phyloP scores from a whole-genome alignment of 2,888 invertebrate species.

The Melieria omissa region DNA sequence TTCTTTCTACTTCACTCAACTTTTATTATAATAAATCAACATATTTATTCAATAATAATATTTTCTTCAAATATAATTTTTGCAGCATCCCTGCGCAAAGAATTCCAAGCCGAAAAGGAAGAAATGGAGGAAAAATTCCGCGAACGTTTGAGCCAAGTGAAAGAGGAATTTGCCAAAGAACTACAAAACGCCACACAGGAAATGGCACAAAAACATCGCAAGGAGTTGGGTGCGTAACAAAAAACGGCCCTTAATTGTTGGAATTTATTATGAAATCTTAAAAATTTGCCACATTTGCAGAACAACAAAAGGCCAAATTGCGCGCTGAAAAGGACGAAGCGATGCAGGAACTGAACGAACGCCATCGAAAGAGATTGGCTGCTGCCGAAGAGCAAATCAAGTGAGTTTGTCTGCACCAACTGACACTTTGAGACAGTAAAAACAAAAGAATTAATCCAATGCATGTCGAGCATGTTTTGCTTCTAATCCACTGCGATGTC shows the following conservation, averaged over 20 bases:
- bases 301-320: conserved; percentile 70
- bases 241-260: background rate
- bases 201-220: conserved; percentile 73
- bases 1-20: no score
- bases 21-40: no score
- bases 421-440: no score
- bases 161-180: conserved; percentile 65
- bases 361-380: conserved; percentile 67
- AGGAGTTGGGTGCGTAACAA: conserved; percentile 72
- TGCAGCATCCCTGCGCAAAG: conserved; percentile 62
- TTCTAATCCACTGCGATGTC: no score
- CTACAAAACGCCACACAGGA: conserved; percentile 70
- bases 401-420: conserved; percentile 56
- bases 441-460: no score
- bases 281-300: conserved; percentile 49
- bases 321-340: conserved; percentile 71
- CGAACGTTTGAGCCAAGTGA: conserved; percentile 69
- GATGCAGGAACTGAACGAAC: conserved; percentile 69
- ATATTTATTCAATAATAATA: no score
- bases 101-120: conserved; percentile 76
- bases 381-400: conserved; percentile 67
- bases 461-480: no score
- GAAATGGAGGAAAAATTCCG: conserved; percentile 81
- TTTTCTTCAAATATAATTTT: background rate
- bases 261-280: background rate